Evolutionary conservation across 1,140 invertebrate species (phyloP).

Genomic region (Hesperophylax magnus): DNA sequence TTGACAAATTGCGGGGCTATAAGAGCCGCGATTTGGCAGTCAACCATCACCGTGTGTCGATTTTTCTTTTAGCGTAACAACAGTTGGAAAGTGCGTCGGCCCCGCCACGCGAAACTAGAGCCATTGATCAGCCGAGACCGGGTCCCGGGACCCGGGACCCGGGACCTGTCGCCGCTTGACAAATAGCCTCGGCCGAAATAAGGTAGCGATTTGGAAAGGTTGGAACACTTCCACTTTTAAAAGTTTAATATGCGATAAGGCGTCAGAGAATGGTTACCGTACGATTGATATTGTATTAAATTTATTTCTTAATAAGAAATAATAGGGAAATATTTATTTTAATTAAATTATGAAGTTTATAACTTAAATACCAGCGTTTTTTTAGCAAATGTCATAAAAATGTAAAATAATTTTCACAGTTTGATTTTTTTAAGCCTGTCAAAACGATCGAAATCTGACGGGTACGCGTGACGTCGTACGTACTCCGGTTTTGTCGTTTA

Average conservation of each 20-base stretch:
- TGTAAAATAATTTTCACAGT: too few species aligned
- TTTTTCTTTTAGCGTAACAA: slow-evolving; percentile 33
- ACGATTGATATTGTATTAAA: too few species aligned
- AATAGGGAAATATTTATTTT: too few species aligned
- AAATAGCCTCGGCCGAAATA: slow-evolving; percentile 5
- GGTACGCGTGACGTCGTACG: too few species aligned
- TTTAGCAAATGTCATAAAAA: too few species aligned
- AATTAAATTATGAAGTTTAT: too few species aligned
- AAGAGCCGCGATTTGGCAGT: slow-evolving; percentile 20
- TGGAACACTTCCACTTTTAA: slow-evolving; percentile 5
- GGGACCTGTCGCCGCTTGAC: not conserved
- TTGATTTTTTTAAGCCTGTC: too few species aligned
- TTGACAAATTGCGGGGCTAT: slow-evolving; percentile 15
- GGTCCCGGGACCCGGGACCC: too few species aligned
- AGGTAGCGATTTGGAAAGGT: slow-evolving; percentile 4
- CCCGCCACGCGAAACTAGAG: slow-evolving; percentile 5
- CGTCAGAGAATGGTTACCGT: not conserved
- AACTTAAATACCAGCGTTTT: too few species aligned
- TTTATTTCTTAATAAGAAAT: too few species aligned
- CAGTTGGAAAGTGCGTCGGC: slow-evolving; percentile 28
- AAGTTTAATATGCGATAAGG: slow-evolving; percentile 10
- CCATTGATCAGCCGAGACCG: slow-evolving; percentile 20
- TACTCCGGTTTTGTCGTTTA: too few species aligned
- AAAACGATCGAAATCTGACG: too few species aligned
- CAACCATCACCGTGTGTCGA: slow-evolving; percentile 24